Evolutionary conservation across 2,113 vertebrate genomes (phyloP), one percentile per base, ranked within the genome.

Genomic region (Symphodus melops): DNA sequence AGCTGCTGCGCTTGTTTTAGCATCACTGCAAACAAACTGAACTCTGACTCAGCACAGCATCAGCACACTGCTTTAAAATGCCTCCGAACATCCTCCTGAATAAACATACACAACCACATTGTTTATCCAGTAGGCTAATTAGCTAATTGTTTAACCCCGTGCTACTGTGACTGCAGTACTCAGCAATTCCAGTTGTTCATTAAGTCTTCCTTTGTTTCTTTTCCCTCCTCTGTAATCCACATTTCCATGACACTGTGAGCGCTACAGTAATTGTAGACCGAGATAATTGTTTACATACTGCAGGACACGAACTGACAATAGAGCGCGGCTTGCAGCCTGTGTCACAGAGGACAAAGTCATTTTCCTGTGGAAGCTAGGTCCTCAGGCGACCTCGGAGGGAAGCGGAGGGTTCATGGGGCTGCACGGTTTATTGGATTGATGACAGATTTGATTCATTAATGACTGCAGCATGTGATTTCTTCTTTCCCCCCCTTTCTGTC

Each of bases 231-330:
- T 76, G 55, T 84, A 81, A 82, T 81, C 83, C 75, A 56, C 72
- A 79, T 80, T 81, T 88, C 36, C 55, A 13, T 44, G 64, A 46
- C 66, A 62, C 70, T 68, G 65, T 64, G 75, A 77, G 63, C 9
- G 9, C 67, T 58, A n/a, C 16, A 61, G 48, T 86, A 83, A 88
- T 81, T 78, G 72, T 14, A 63, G 74, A 58, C 62, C 9, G 2
- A 64, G 71, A 84, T 92, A 83, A 87, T 88, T 82, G 81, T 77
- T 82, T 89, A 72, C 81, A 85, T 83, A 72, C 86, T 79, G 72
- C 75, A 80, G 81, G 83, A 84, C 77, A 76, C 60, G 57, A 59
- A 36, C 69, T 68, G 75, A 85, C 79, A 72, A 75, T 52, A 37
- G 48, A 77, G 36, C 68, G 2, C 21, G 52, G 68, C 57, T 65